phyloP scores from a whole-genome alignment of 1,140 invertebrate genomes.

The Littorina saxatilis region DNA sequence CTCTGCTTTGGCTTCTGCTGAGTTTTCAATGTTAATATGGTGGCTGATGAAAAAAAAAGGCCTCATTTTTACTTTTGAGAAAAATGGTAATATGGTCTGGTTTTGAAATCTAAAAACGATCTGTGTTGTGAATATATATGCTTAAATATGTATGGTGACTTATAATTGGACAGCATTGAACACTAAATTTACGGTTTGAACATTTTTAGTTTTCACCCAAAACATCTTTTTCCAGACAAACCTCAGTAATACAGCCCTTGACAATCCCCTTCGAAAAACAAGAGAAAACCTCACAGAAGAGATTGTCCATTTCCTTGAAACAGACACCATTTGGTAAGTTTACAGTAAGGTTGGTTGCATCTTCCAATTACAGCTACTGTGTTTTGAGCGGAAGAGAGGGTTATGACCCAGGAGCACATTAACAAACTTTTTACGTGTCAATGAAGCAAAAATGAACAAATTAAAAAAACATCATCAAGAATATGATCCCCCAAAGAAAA shows the following conservation, averaged over 20 bases:
- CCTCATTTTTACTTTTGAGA: too few species aligned
- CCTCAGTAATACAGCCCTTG: constrained; percentile 91
- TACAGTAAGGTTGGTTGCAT: background rate
- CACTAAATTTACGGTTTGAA: too few species aligned
- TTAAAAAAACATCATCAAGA: background rate
- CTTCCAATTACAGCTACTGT: background rate
- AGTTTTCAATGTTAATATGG: background rate
- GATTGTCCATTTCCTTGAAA: constrained; percentile 89
- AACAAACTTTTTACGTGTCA: background rate
- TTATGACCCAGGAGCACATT: background rate
- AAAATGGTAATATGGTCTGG: too few species aligned
- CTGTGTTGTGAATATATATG: background rate
- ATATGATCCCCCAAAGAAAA: background rate
- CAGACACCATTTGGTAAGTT: constrained; percentile 85
- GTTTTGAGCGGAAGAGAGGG: background rate
- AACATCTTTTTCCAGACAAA: constrained; percentile 81
- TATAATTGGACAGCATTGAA: too few species aligned
- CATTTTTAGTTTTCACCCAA: background rate
- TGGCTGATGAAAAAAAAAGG: too few species aligned
- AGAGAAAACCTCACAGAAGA: constrained; percentile 85
- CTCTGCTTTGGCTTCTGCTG: background rate
- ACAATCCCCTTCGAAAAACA: constrained; percentile 90
- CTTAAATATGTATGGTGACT: background rate
- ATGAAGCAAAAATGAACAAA: background rate
- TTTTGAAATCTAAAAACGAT: too few species aligned